A percentile compares a stretch with the other conserved stretches of the same genome.
phyloP scores from a whole-genome alignment of 2,113 vertebrate species.

The Paratilapia polleni region DNA sequence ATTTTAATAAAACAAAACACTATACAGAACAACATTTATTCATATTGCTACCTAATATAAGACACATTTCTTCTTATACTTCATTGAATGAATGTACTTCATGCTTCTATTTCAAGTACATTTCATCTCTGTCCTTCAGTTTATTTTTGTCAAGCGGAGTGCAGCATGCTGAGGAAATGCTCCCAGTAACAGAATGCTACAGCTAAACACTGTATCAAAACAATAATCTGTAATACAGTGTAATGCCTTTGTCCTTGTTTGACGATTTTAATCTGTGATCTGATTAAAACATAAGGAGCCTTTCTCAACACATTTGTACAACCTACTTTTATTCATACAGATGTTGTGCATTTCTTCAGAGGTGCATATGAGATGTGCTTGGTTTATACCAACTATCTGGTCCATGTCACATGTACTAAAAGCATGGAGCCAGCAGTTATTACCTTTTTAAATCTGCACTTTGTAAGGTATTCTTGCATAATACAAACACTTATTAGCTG shows the following conservation, averaged over 20 bases:
- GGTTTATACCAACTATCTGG: neutral
- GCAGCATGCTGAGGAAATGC: neutral
- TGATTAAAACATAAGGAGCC: neutral
- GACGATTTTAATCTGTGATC: neutral
- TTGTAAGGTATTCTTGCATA: neutral
- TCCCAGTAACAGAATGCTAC: neutral
- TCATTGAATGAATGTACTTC: neutral
- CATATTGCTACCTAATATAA: neutral
- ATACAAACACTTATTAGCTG: neutral
- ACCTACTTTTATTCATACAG: neutral
- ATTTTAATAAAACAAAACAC: constrained; percentile 31
- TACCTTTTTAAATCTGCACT: neutral
- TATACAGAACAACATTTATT: neutral
- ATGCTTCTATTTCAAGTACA: constrained; percentile 12
- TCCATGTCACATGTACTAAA: neutral
- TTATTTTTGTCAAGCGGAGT: neutral
- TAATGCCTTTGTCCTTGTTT: neutral
- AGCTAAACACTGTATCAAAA: neutral
- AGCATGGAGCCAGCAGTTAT: neutral
- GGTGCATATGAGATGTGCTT: neutral
- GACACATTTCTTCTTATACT: neutral
- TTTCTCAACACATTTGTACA: neutral
- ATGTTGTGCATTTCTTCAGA: neutral
- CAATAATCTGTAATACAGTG: neutral
- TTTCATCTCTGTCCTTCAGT: neutral